These are phyloP conservation scores for Xylocampa areola DNA, from an alignment of 2,888 invertebrate genomes.

Conservation along the genomic window DNA sequence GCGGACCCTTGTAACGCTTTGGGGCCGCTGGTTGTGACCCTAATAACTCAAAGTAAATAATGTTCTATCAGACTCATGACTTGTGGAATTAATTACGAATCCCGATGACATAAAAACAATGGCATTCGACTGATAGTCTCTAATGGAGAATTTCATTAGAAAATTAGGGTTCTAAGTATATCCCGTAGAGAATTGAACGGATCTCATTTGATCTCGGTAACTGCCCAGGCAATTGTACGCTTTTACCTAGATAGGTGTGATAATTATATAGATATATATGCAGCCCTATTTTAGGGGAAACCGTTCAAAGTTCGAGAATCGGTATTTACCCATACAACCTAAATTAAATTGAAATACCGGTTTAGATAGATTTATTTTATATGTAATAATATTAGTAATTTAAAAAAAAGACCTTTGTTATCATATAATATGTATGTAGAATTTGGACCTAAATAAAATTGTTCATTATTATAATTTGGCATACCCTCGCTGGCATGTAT, in stretches of 20 bases:
- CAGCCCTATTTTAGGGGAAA: too few species aligned
- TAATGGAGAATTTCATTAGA: slow-evolving; percentile 42
- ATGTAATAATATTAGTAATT: too few species aligned
- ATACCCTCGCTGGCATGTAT: too few species aligned
- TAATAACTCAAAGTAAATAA: slow-evolving; percentile 65
- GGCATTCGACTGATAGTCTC: slow-evolving; percentile 32
- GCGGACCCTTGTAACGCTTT: slow-evolving; percentile 42
- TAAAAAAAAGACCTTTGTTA: too few species aligned
- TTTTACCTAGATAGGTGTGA: slow-evolving; percentile 43
- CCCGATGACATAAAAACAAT: slow-evolving; percentile 52
- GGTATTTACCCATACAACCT: too few species aligned
- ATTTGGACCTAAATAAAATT: too few species aligned
- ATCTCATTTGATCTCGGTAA: slow-evolving; percentile 46
- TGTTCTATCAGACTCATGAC: slow-evolving; percentile 52
- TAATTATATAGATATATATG: too few species aligned
- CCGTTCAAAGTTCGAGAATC: too few species aligned
- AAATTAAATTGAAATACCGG: too few species aligned
- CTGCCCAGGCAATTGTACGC: slow-evolving; percentile 20
- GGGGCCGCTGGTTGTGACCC: slow-evolving; percentile 47
- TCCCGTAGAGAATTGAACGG: slow-evolving; percentile 29
- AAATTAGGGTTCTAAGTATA: slow-evolving; percentile 46
- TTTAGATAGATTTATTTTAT: too few species aligned
- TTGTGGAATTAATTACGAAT: slow-evolving; percentile 60
- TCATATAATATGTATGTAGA: too few species aligned
- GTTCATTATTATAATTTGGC: too few species aligned